Evolutionary conservation across 2,113 vertebrate genomes (phyloP), one percentile per base, ranked within the genome.

Genomic region (Ophiodon elongatus): DNA sequence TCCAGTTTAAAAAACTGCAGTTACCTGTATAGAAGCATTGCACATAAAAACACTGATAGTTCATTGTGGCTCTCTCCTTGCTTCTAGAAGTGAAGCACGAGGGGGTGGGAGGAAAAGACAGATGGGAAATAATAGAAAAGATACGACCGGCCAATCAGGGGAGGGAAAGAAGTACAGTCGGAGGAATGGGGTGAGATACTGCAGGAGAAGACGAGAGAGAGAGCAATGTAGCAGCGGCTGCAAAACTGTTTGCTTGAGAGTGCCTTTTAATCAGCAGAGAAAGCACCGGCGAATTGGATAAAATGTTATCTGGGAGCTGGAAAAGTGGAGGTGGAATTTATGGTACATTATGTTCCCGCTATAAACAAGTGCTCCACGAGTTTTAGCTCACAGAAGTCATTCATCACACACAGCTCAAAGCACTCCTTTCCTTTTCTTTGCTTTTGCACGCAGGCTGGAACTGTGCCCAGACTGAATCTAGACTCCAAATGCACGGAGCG

Each of bases 241-340:
- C 79, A 88, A 65, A 81, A 71, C 67, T 64, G 72, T 84, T 84
- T 86, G 81, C 84, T 70, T 56, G 79, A 90, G 83, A 93, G 91
- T 91, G 90, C 73, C 88, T 93, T 95, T 93, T 95, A 94, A 93
- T 94, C 92, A 94, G 90, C 74, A 67, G 62, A 85, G 83, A 90
- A 91, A 91, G 91, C 85, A 85, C 76, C 0, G 11, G 62, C 69
- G 83, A 94, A 94, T 92, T 93, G 83, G 85, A 94, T 93, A 88
- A 94, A 94, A 93, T 80, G 85, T 90, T 93, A 93, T 91, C 90
- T 92, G 81, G 80, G 70, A 88, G 72, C 76, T 79, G 73, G 71
- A 86, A 90, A 94, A 87, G 84, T 91, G 89, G 80, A 90, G 88
- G 84, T 88, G 76, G 89, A 91, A 94, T 94, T 90, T 92, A 93